Conservation (phyloP, 2,797 vertebrate species). For the Pampus argenteus region DNA sequence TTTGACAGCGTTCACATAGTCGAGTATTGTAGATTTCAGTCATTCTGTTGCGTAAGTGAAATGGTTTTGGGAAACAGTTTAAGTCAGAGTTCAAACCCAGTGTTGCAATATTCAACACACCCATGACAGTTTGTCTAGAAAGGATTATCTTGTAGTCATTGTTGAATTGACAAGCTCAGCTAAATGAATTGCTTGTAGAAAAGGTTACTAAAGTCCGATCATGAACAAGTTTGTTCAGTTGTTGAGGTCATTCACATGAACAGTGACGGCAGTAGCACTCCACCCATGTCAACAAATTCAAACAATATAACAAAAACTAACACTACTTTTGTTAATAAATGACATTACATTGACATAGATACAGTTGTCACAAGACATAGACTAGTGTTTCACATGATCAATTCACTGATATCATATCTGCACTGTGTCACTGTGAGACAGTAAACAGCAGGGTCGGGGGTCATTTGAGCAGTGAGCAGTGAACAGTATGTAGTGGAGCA, state of each 20-base stretch:
- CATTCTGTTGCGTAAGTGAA: neutral
- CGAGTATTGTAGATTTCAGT: neutral
- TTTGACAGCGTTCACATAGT: neutral
- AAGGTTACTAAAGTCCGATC: conserved; percentile 20
- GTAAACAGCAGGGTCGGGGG: neutral
- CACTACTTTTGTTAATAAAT: neutral
- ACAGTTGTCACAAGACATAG: no score
- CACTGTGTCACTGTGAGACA: neutral
- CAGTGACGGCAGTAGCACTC: neutral
- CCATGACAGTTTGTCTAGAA: neutral
- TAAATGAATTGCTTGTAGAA: neutral
- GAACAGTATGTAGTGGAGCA: no score
- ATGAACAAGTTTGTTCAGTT: conserved; percentile 16
- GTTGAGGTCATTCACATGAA: conserved; percentile 10
- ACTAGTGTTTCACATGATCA: neutral
- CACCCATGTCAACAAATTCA: conserved; percentile 20
- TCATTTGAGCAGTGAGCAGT: neutral
- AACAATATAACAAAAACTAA: neutral
- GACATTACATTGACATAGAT: neutral
- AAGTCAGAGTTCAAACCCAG: neutral
- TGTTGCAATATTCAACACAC: conserved; percentile 14
- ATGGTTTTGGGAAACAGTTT: neutral
- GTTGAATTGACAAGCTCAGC: neutral
- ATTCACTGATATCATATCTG: neutral
- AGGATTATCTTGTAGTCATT: neutral